Evolutionary conservation across 37 sponge, comb jelly and placozoan species (phyloP).

Genomic region (Beroe forskalii): DNA sequence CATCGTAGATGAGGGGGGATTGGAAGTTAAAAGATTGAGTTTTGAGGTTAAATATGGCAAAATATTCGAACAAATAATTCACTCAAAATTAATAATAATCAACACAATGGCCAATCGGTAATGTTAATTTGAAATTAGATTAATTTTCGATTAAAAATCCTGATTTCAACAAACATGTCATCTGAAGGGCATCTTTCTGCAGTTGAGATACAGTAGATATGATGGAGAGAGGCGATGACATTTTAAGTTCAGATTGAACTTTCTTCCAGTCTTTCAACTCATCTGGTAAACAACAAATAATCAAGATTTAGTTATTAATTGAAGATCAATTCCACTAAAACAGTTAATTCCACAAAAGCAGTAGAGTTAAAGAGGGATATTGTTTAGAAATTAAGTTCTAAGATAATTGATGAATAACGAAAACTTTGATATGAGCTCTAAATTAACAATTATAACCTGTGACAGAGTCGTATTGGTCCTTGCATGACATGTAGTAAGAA

Average conservation of each 20-base stretch:
- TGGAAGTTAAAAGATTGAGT: no score
- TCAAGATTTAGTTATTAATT: background rate
- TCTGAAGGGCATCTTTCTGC: constrained; percentile 29
- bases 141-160: no score
- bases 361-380: no score
- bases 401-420: background rate
- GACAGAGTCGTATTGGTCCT: constrained; percentile 22
- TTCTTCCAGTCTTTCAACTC: constrained; percentile 37
- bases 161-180: background rate
- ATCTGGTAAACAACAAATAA: background rate
- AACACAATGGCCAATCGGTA: no score
- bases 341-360: no score
- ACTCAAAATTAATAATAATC: no score
- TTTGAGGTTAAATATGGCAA: no score
- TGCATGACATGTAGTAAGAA: background rate
- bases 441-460: no score
- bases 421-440: no score
- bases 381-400: background rate
- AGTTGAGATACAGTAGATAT: background rate
- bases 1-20: background rate
- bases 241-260: constrained; percentile 22
- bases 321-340: no score
- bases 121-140: no score
- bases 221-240: background rate
- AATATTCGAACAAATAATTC: no score